A percentile compares a stretch with the other conserved stretches of the same genome.
Evolutionary conservation across 2,888 invertebrate genomes (phyloP).

Genomic region (Cephus rjabovi): DNA sequence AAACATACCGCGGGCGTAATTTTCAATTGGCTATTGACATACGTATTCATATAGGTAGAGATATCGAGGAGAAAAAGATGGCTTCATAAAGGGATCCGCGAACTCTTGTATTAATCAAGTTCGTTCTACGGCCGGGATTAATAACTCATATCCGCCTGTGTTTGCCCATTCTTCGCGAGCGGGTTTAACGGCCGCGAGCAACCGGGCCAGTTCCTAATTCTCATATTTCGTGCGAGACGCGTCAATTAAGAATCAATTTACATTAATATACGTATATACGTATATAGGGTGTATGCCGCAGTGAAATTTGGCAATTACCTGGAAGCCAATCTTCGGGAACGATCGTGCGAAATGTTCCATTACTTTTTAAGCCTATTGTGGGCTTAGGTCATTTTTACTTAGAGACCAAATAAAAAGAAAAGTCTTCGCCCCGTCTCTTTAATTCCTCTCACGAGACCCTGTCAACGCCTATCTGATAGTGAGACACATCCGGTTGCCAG

Average conservation of each 20-base stretch:
- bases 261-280: neutral
- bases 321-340: neutral
- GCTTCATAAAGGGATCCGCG: neutral
- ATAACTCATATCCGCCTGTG: neutral
- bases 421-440: neutral
- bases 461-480: constrained; percentile 51
- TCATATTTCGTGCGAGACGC: neutral
- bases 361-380: neutral
- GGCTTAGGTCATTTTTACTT: neutral
- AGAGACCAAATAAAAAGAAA: neutral
- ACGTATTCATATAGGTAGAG: neutral
- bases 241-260: constrained; percentile 29
- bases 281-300: neutral
- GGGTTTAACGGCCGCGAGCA: neutral
- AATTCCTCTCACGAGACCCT: constrained; percentile 19
- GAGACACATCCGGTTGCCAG: constrained; percentile 41
- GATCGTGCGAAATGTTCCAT: neutral
- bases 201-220: neutral
- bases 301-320: neutral
- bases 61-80: neutral
- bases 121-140: neutral
- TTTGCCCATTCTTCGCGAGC: neutral
- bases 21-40: neutral
- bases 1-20: neutral
- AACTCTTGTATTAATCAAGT: neutral